Conservation (phyloP, 2,797 vertebrate genomes). For the Rhodeus uyekii region DNA sequence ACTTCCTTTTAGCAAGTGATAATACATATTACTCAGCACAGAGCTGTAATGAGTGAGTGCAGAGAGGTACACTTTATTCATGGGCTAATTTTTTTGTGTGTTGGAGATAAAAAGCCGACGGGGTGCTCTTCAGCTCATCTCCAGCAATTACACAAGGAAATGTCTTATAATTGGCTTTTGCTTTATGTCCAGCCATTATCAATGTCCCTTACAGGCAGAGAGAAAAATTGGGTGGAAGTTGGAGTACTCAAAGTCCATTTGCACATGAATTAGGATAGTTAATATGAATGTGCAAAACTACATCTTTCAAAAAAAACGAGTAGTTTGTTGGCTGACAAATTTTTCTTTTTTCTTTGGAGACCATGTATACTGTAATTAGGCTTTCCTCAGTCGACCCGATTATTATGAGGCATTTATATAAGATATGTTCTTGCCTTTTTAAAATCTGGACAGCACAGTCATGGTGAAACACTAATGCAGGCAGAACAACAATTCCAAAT, state of each 20-base stretch:
- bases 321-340: background rate
- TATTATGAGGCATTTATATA: background rate
- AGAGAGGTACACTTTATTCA: slow-evolving; percentile 52
- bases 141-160: slow-evolving; percentile 73
- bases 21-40: slow-evolving; percentile 50
- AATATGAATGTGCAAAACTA: slow-evolving; percentile 35
- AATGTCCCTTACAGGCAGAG: slow-evolving; percentile 73
- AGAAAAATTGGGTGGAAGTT: slow-evolving; percentile 50
- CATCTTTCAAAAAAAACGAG: slow-evolving; percentile 19
- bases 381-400: background rate
- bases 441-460: background rate
- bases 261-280: slow-evolving; percentile 56
- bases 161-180: slow-evolving; percentile 77
- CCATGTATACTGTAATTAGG: slow-evolving; percentile 8
- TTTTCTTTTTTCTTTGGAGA: background rate
- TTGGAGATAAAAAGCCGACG: slow-evolving; percentile 63
- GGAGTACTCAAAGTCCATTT: slow-evolving; percentile 55
- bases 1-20: slow-evolving; percentile 43
- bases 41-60: slow-evolving; percentile 46
- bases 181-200: slow-evolving; percentile 77
- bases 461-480: background rate
- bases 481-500: background rate
- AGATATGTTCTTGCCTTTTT: background rate
- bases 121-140: slow-evolving; percentile 68
- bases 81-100: slow-evolving; percentile 31